Evolutionary conservation across 2,113 vertebrate genomes (phyloP).

Genomic region (Maccullochella peelii): DNA sequence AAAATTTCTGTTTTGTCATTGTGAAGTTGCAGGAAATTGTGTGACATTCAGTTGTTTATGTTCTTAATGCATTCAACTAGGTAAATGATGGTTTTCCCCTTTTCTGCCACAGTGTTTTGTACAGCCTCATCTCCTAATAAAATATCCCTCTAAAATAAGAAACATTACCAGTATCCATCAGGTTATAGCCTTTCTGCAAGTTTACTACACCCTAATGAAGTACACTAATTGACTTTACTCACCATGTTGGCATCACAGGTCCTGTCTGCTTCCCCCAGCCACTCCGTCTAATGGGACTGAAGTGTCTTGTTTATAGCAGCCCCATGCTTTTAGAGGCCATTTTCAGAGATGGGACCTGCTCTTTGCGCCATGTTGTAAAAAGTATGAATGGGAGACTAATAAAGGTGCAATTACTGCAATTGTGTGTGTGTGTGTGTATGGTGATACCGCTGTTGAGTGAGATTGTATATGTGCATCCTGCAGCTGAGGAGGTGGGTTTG

Average conservation of each 20-base stretch:
- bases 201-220: constrained; percentile 71
- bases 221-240: constrained; percentile 70
- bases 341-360: constrained; percentile 72
- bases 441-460: constrained; percentile 14
- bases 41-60: neutral
- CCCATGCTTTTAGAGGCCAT: constrained; percentile 81
- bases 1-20: neutral
- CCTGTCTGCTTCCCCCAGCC: constrained; percentile 47
- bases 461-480: constrained; percentile 28
- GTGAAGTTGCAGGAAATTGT: neutral
- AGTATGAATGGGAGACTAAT: constrained; percentile 81
- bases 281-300: constrained; percentile 77
- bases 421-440: constrained; percentile 49
- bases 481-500: constrained; percentile 26
- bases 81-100: neutral
- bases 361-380: constrained; percentile 74
- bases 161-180: constrained; percentile 9
- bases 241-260: constrained; percentile 31
- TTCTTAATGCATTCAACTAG: neutral
- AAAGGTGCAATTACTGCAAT: constrained; percentile 78
- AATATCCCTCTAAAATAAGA: constrained; percentile 8
- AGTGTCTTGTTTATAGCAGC: constrained; percentile 71
- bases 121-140: neutral
- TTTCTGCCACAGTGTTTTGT: neutral
- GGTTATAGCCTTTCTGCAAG: constrained; percentile 35